These are phyloP conservation scores for Pyrgilauda ruficollis DNA, from an alignment of 2,113 vertebrate genomes.

Conservation along the genomic window DNA sequence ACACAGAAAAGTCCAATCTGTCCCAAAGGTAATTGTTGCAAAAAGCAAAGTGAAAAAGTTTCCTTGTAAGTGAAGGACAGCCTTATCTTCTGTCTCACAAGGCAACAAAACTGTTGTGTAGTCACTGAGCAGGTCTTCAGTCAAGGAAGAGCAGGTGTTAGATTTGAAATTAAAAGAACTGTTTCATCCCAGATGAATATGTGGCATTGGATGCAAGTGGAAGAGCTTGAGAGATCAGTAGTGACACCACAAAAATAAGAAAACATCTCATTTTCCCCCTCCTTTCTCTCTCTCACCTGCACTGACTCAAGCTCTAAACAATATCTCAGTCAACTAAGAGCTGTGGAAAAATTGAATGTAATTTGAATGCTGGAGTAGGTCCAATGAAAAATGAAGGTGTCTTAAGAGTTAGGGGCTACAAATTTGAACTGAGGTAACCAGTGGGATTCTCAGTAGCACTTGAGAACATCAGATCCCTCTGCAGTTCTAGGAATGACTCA, in stretches of 20 bases:
- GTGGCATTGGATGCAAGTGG: not conserved
- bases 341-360: not conserved
- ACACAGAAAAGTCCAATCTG: not conserved
- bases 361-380: not conserved
- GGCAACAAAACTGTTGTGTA: not conserved
- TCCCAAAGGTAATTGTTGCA: not conserved
- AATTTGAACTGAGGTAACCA: not conserved
- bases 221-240: not conserved
- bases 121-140: not conserved
- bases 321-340: not conserved
- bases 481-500: not conserved
- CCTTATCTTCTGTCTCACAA: not conserved
- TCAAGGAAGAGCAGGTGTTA: not conserved
- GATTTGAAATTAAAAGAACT: constrained; percentile 1
- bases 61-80: not conserved
- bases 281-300: not conserved
- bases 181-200: not conserved
- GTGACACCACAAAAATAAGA: not conserved
- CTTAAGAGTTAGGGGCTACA: not conserved
- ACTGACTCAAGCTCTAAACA: not conserved
- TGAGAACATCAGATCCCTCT: not conserved
- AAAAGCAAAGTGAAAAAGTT: not conserved
- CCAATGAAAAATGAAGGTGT: not conserved
- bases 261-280: not conserved
- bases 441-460: not conserved